Percentiles rank a stretch among this genome's conserved stretches.
phyloP scores from a whole-genome alignment of 2,113 vertebrate genomes.

The Empidonax alnorum region DNA sequence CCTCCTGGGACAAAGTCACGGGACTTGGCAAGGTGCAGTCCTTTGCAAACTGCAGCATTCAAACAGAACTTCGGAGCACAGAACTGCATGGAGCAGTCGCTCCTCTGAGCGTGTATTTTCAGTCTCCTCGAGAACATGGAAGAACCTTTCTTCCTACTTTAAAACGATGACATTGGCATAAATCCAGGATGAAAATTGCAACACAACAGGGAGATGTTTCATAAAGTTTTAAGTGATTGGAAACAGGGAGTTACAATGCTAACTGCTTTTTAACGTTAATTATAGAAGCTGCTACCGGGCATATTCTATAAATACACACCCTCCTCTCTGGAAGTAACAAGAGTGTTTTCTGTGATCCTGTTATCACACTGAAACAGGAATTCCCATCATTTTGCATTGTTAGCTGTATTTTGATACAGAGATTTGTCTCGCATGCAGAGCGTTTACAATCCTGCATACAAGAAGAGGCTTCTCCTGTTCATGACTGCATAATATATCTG shows the following conservation, averaged over 20 bases:
- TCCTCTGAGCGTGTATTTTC: not conserved
- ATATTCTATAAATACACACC: slow-evolving; percentile 24
- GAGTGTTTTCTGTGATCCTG: slow-evolving; percentile 29
- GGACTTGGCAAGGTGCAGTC: not conserved
- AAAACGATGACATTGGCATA: not conserved
- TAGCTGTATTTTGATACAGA: slow-evolving; percentile 19
- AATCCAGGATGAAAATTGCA: not conserved
- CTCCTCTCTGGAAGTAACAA: not conserved
- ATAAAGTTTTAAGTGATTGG: not conserved
- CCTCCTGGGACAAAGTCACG: not conserved
- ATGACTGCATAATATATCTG: not conserved
- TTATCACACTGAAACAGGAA: slow-evolving; percentile 42
- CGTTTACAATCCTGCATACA: not conserved
- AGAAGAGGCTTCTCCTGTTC: not conserved
- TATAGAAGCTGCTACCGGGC: slow-evolving; percentile 21
- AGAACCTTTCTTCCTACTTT: not conserved
- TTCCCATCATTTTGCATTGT: not conserved
- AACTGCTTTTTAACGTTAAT: slow-evolving; percentile 4
- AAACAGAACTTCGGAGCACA: not conserved
- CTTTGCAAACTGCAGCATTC: not conserved
- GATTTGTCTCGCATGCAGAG: not conserved
- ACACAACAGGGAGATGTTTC: slow-evolving; percentile 8
- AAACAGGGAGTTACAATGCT: slow-evolving; percentile 31
- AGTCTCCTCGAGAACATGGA: not conserved
- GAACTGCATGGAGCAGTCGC: not conserved